Evolutionary conservation across 2,888 invertebrate genomes (phyloP).

Genomic region (Caenorhabditis becei): DNA sequence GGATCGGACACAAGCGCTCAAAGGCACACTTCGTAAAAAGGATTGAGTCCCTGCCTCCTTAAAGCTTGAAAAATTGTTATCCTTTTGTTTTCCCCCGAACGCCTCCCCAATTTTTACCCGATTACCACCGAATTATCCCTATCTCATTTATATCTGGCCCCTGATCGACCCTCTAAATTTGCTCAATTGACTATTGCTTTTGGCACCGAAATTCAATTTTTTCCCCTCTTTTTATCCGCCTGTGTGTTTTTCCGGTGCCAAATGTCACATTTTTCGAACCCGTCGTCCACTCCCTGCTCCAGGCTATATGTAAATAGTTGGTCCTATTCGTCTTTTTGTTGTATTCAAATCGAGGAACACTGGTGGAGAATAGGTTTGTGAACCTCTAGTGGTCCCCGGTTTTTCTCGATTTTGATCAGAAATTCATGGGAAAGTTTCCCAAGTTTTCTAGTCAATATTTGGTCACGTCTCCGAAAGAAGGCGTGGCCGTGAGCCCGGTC

Average conservation of each 20-base stretch:
- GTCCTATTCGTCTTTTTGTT: conserved; percentile 9
- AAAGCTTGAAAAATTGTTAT: conserved; percentile 6
- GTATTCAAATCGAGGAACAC: background rate
- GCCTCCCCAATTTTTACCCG: background rate
- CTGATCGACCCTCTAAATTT: background rate
- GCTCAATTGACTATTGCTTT: background rate
- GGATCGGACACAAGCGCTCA: conserved; percentile 55
- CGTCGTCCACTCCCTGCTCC: background rate
- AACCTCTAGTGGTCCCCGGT: too few relatives aligned
- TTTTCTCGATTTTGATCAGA: conserved; percentile 4
- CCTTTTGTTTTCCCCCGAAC: conserved; percentile 19
- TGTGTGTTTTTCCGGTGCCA: conserved; percentile 8
- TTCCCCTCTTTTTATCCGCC: background rate
- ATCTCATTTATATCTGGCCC: conserved; percentile 2
- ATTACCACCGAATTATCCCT: background rate
- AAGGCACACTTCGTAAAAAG: conserved; percentile 44
- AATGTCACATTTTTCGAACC: conserved; percentile 14
- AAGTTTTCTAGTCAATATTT: conserved; percentile 22
- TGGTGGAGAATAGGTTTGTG: background rate
- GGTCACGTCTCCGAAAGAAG: conserved; percentile 7
- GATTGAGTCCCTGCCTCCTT: background rate
- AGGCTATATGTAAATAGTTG: conserved; percentile 32
- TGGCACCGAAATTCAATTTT: background rate
- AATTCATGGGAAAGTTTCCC: conserved; percentile 34
- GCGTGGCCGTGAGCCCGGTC: background rate